Conservation (phyloP, 1,140 invertebrate species). For the Theocolax elegans region DNA sequence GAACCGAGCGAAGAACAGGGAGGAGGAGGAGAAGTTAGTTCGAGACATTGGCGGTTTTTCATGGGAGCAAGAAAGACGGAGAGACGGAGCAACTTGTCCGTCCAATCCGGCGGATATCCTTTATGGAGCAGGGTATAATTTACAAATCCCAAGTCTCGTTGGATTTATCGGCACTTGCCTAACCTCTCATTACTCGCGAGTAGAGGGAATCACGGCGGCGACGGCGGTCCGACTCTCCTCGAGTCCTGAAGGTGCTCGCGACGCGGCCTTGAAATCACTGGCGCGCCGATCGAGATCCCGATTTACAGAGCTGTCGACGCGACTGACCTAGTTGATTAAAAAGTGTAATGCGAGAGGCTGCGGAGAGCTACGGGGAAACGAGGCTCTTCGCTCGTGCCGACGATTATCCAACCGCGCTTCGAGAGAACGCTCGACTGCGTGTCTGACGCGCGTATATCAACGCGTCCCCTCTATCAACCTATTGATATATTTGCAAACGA, state of each 20-base stretch:
- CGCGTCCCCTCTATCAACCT: no score
- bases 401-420: no score
- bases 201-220: constrained; percentile 28
- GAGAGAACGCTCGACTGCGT: no score
- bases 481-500: no score
- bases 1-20: background rate
- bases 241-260: background rate
- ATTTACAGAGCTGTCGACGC: constrained; percentile 32
- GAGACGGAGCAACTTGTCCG: constrained; percentile 12
- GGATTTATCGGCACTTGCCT: constrained; percentile 68
- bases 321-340: constrained; percentile 62
- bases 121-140: constrained; percentile 67
- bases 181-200: constrained; percentile 65
- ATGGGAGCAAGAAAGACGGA: background rate
- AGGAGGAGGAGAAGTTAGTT: background rate
- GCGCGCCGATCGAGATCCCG: constrained; percentile 49
- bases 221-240: background rate
- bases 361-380: no score
- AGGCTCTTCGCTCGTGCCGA: no score
- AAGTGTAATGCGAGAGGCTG: constrained; percentile 49
- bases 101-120: constrained; percentile 44
- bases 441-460: no score
- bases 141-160: constrained; percentile 67
- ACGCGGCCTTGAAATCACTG: constrained; percentile 48
- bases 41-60: background rate